Percentiles rank a stretch among this genome's conserved stretches.
Conservation (phyloP, 2,113 vertebrate genomes). For the Dromaius novaehollandiae region DNA sequence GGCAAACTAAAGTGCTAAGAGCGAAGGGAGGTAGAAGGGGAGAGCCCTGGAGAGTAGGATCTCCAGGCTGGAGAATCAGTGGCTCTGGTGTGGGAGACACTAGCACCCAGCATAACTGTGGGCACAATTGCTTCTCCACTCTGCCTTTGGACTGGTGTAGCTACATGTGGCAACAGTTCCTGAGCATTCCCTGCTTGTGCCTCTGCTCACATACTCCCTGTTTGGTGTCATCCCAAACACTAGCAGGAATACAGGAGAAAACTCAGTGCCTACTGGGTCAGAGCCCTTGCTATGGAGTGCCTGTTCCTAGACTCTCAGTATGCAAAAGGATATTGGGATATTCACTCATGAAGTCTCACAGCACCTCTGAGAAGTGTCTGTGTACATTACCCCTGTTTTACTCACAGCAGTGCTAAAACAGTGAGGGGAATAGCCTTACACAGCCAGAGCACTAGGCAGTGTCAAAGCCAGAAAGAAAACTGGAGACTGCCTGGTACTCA, state of each 20-base stretch:
- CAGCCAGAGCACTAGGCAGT: background rate
- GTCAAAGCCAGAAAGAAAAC: background rate
- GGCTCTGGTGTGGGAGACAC: background rate
- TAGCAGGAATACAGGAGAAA: background rate
- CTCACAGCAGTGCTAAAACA: background rate
- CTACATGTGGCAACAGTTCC: background rate
- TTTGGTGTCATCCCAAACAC: background rate
- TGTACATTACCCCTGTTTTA: accelerated
- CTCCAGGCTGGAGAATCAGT: background rate
- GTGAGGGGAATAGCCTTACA: background rate
- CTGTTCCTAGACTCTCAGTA: background rate
- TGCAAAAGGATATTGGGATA: background rate
- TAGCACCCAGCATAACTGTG: too few relatives aligned
- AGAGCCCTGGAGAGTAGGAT: background rate
- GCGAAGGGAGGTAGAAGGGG: background rate
- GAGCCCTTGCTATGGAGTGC: background rate
- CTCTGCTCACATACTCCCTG: background rate
- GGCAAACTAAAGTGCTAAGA: background rate
- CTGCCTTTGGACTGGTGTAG: background rate
- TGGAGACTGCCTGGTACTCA: background rate
- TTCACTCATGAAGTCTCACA: background rate
- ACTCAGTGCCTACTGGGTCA: background rate
- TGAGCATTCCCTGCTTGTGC: too few relatives aligned
- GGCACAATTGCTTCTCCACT: background rate
- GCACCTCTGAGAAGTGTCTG: background rate